Evolutionary conservation across 2,888 invertebrate species (phyloP).

Genomic region (Pediacus dermestoides): DNA sequence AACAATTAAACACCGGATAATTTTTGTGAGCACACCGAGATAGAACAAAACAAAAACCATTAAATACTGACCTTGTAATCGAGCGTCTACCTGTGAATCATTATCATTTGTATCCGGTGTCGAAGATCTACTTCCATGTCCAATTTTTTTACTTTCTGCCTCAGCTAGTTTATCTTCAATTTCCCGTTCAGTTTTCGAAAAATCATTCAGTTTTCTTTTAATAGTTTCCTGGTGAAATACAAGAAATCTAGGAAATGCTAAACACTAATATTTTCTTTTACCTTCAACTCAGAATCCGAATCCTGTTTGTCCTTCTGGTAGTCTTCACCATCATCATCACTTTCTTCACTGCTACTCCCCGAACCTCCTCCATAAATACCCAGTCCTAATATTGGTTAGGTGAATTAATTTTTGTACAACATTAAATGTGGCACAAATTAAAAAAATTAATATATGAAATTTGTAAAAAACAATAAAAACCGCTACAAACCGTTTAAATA

Average conservation of each 20-base stretch:
- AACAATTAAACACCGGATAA: too few species aligned
- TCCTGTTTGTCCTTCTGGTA: slow-evolving; percentile 41
- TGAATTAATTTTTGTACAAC: slow-evolving; percentile 13
- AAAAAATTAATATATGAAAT: background rate
- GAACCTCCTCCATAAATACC: slow-evolving; percentile 74
- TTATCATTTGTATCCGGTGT: slow-evolving; percentile 49
- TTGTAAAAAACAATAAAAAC: background rate
- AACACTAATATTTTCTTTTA: slow-evolving; percentile 35
- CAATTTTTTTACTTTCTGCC: slow-evolving; percentile 56
- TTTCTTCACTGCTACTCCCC: slow-evolving; percentile 53
- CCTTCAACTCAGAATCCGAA: slow-evolving; percentile 74
- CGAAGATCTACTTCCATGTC: slow-evolving; percentile 38
- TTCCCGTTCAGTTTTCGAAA: slow-evolving; percentile 71
- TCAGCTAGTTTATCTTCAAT: slow-evolving; percentile 68
- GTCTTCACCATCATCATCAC: slow-evolving; percentile 46
- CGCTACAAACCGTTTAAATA: too few species aligned
- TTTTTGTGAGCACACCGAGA: too few species aligned
- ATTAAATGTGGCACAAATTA: background rate
- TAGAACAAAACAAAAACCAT: too few species aligned
- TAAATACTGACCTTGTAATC: slow-evolving; percentile 44
- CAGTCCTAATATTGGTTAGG: slow-evolving; percentile 58
- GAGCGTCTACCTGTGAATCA: slow-evolving; percentile 49
- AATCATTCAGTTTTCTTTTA: slow-evolving; percentile 66
- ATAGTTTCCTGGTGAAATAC: slow-evolving; percentile 41
- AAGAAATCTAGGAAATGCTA: background rate